A percentile compares a stretch with the other conserved stretches of the same genome.
phyloP scores from a whole-genome alignment of 2,797 vertebrate genomes.

The Mus spretus region DNA sequence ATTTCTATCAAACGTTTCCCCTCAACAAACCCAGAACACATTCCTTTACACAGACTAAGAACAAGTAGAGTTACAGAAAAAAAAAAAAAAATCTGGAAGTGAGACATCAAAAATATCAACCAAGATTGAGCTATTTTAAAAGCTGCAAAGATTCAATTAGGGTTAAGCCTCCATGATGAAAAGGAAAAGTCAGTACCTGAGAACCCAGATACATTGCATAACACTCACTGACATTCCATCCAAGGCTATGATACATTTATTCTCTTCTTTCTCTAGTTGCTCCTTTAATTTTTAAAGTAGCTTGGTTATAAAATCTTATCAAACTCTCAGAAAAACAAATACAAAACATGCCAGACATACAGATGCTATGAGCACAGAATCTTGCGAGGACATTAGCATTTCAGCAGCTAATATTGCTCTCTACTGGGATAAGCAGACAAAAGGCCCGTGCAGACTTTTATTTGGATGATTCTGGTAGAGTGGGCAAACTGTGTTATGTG shows the following conservation, averaged over 20 bases:
- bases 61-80: constrained; percentile 25
- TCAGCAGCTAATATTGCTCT: not conserved
- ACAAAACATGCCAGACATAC: constrained; percentile 33
- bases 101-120: not conserved
- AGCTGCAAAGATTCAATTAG: constrained; percentile 65
- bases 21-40: constrained; percentile 22
- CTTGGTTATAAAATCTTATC: constrained; percentile 58
- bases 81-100: constrained; percentile 52
- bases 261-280: not conserved
- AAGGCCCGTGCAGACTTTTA: not conserved
- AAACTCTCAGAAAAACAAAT: constrained; percentile 39
- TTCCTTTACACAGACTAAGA: constrained; percentile 17
- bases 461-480: constrained; percentile 37
- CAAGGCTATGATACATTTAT: not conserved
- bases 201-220: constrained; percentile 29
- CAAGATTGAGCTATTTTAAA: constrained; percentile 16
- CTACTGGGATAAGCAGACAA: constrained; percentile 31
- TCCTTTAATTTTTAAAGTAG: constrained; percentile 61
- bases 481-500: not conserved
- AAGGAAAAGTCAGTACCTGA: constrained; percentile 37
- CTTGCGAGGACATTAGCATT: constrained; percentile 21
- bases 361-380: constrained; percentile 52
- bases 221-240: not conserved
- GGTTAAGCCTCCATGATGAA: constrained; percentile 52
- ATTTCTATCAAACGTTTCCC: constrained; percentile 58